Evolutionary conservation across 2,113 vertebrate species (phyloP).

Genomic region (Peucedramus taeniatus): DNA sequence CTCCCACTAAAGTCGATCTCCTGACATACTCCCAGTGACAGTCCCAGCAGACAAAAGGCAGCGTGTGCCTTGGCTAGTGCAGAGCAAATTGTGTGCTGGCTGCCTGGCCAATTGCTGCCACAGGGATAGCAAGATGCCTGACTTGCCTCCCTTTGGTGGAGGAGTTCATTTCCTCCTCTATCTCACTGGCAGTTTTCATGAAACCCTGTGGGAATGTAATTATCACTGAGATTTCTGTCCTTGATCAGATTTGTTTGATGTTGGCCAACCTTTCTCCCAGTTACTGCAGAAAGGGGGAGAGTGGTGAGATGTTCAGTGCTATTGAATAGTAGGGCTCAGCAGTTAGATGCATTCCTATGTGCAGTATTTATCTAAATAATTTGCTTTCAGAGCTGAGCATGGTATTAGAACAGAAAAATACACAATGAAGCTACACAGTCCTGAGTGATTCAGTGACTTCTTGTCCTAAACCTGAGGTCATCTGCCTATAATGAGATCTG

Average conservation of each 20-base stretch:
- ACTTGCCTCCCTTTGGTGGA: background rate
- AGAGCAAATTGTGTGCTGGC: background rate
- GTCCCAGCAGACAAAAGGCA: background rate
- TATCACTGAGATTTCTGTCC: conserved; percentile 24
- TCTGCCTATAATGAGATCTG: background rate
- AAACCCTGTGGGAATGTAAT: conserved; percentile 19
- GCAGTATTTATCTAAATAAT: background rate
- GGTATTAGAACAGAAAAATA: background rate
- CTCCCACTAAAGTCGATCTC: background rate
- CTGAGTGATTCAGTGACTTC: background rate
- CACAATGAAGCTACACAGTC: background rate
- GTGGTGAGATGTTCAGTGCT: background rate
- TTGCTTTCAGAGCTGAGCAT: background rate
- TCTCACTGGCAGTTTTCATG: background rate
- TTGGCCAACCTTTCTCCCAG: background rate
- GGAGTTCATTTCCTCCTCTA: conserved; percentile 29
- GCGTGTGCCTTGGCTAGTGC: fast-evolving
- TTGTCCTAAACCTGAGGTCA: conserved; percentile 15
- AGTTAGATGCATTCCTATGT: background rate
- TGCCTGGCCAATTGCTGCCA: background rate
- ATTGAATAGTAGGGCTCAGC: background rate
- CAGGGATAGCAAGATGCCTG: background rate
- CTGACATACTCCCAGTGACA: background rate
- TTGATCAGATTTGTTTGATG: conserved; percentile 29
- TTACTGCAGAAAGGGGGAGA: background rate